Evolutionary conservation across 2,797 vertebrate genomes (phyloP).

Genomic region (Atherinosoma microstoma): DNA sequence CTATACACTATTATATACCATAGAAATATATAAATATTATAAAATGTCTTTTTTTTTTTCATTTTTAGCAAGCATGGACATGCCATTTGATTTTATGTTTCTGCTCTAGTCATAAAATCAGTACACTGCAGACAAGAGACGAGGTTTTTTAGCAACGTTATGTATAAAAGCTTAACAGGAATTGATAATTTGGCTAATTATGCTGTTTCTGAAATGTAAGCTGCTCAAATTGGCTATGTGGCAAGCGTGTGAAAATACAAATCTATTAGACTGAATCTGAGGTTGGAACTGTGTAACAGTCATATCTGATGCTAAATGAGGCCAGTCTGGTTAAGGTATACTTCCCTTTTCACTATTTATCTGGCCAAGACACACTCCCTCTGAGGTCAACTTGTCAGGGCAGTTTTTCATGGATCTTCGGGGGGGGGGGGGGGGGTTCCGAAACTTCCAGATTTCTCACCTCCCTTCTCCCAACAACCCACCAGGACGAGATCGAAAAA

Average conservation of each 20-base stretch:
- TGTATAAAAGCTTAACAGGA: constrained; percentile 40
- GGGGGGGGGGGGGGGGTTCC: too few relatives aligned
- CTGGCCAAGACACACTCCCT: constrained; percentile 42
- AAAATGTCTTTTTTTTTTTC: constrained; percentile 67
- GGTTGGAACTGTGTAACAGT: constrained; percentile 83
- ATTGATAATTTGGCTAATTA: constrained; percentile 47
- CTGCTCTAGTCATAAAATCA: constrained; percentile 56
- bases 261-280: constrained; percentile 52
- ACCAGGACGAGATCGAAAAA: too few relatives aligned
- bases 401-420: constrained; percentile 25
- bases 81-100: constrained; percentile 73
- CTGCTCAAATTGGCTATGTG: constrained; percentile 49
- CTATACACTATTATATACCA: constrained; percentile 79
- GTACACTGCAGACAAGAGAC: constrained; percentile 47
- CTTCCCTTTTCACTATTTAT: constrained; percentile 63
- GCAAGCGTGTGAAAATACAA: constrained; percentile 69
- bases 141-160: constrained; percentile 50
- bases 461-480: too few relatives aligned
- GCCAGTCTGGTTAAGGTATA: constrained; percentile 47
- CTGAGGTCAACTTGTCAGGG: constrained; percentile 26
- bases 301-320: constrained; percentile 68
- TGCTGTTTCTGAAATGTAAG: constrained; percentile 26
- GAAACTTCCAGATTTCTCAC: too few relatives aligned
- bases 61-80: constrained; percentile 75
- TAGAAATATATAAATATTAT: constrained; percentile 88